Evolutionary conservation across 92 coral and sea anemone genomes (phyloP).

Genomic region (Parazoanthus atlanticus): DNA sequence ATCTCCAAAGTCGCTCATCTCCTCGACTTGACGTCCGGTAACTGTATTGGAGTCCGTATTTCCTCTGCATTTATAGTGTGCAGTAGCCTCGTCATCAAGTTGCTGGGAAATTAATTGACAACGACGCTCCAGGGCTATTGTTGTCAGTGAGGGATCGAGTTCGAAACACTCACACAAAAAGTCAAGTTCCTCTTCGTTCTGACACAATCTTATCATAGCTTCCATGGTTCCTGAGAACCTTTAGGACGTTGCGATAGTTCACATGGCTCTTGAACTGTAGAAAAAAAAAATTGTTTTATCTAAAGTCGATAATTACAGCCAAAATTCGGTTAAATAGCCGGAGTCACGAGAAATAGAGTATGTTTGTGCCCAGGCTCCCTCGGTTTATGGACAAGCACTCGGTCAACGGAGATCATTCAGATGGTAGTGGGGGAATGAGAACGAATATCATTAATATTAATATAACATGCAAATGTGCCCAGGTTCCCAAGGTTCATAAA

Average conservation of each 20-base stretch:
- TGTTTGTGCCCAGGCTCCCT: background rate
- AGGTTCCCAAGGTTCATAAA: background rate
- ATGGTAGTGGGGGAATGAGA: background rate
- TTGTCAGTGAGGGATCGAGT: background rate
- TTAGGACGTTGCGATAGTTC: background rate
- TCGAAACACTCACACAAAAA: background rate
- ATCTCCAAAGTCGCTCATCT: background rate
- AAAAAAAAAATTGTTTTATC: background rate
- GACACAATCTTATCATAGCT: background rate
- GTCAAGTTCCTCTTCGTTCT: background rate
- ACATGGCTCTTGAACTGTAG: background rate
- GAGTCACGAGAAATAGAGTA: too few species aligned
- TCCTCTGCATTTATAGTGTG: background rate
- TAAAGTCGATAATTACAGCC: too few species aligned
- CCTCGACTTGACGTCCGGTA: background rate
- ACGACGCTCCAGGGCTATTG: background rate
- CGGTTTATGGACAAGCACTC: background rate
- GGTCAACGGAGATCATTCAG: background rate
- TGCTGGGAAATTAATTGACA: conserved; percentile 2
- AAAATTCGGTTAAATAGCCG: too few species aligned
- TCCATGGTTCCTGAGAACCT: background rate
- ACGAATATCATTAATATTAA: background rate
- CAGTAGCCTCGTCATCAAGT: background rate
- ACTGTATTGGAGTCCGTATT: background rate
- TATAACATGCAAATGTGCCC: background rate